Base-by-base conservation (phyloP, 1,140 invertebrate species). In the Cotesia vestalis region DNA sequence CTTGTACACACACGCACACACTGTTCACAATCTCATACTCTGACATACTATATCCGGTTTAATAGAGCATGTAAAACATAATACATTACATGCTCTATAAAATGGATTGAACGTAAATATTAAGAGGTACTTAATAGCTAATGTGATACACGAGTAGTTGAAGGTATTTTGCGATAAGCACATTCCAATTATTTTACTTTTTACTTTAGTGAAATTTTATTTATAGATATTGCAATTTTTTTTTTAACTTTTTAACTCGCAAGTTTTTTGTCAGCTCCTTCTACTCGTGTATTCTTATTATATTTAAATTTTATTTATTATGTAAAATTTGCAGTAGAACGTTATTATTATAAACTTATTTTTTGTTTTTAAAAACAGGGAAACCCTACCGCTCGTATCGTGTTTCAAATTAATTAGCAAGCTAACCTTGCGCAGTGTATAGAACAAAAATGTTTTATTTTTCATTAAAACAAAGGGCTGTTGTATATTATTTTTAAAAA, bases 311-410 rank as follows among this genome's bases (percentile, higher is more conserved):
- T 46, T 46, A 46, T 46, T 46, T 61, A 61, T 38, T 46, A 82
- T 74, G 75, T 85, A 85, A 82, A 27, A 87, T 87, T 87, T 87
- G 86, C 86, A 87, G 86, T 87, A 87, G 85, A 87, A 87, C 84
- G 64, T 77, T 68, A 72, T 73, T 69, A 35, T 53, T 66, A 72
- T 57, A 76, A 78, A 76, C 57, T 74, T 79, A 80, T 79, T 79
- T 73, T 66, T 73, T 77, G 80, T 79, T 80, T 75, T 66, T 55
- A 76, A 14, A 79, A 77, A 76, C 66, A 70, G 73, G 76, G 79
- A 75, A 74, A 71, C 46, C 66, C 73, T 74, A 67, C 61, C 75
- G 72, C 74, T 73, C 40, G 69, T 76, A 73, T 76, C 60, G 72
- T 76, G 66, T 76, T 63, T 71, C 67, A 69, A 75, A 76, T 76